Evolutionary conservation across 2,797 vertebrate species (phyloP).

Genomic region (Enteromius paludinosus): DNA sequence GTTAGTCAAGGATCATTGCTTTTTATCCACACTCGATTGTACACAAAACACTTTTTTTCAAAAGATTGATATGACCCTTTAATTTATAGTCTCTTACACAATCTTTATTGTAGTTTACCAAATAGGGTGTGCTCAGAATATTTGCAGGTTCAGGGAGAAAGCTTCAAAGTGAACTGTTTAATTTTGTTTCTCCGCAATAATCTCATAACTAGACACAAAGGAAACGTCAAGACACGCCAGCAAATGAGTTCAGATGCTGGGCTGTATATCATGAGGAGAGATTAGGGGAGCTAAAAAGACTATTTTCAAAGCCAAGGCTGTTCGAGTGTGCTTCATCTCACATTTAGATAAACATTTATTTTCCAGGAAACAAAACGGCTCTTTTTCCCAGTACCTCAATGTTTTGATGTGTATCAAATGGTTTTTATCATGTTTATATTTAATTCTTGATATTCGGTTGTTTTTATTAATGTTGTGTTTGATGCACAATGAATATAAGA

Average conservation of each 20-base stretch:
- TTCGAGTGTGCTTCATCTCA: constrained; percentile 26
- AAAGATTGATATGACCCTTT: not conserved
- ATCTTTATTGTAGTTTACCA: not conserved
- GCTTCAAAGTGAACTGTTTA: constrained; percentile 1
- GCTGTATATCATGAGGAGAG: constrained; percentile 26
- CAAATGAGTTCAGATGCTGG: constrained; percentile 4
- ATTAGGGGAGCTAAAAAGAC: constrained; percentile 19
- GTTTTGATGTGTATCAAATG: constrained; percentile 10
- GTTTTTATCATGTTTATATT: constrained; percentile 16
- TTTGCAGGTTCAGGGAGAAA: not conserved
- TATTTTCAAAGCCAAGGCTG: constrained; percentile 14
- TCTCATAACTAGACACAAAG: constrained; percentile 9
- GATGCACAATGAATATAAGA: not conserved
- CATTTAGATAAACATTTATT: constrained; percentile 42
- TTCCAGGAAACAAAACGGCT: constrained; percentile 10
- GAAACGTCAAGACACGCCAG: constrained; percentile 13
- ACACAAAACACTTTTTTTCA: not conserved
- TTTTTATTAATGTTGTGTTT: constrained; percentile 11
- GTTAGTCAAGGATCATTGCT: not conserved
- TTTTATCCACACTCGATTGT: not conserved
- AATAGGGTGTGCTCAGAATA: not conserved
- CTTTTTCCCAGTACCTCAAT: not conserved
- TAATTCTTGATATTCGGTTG: not conserved
- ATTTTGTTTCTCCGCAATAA: constrained; percentile 7
- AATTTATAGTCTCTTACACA: not conserved